Evolutionary conservation across 2,113 vertebrate genomes (phyloP).

Genomic region (western clawed frog (Xenopus tropicalis)): UCB_Xtro_10.0 CM004450.2:132522501-132523000

Average conservation of each 20-base stretch:
- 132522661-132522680: too few relatives aligned
- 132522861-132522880: background rate
- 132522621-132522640: background rate
- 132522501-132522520: background rate
- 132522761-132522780: background rate
- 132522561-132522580: background rate
- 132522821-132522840: background rate
- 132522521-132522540: slow-evolving; percentile 16
- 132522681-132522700: too few relatives aligned
- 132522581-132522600: background rate
- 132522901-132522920: background rate
- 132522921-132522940: background rate
- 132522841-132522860: background rate
- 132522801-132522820: background rate
- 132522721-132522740: too few relatives aligned
- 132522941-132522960: background rate
- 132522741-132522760: too few relatives aligned
- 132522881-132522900: background rate
- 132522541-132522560: background rate
- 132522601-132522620: background rate
- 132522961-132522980: background rate
- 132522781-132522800: background rate
- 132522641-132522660: too few relatives aligned
- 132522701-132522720: too few relatives aligned
- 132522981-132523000: background rate